Conservation (phyloP, 1,140 invertebrate genomes). For the Trichomalopsis sarcophagae region DNA sequence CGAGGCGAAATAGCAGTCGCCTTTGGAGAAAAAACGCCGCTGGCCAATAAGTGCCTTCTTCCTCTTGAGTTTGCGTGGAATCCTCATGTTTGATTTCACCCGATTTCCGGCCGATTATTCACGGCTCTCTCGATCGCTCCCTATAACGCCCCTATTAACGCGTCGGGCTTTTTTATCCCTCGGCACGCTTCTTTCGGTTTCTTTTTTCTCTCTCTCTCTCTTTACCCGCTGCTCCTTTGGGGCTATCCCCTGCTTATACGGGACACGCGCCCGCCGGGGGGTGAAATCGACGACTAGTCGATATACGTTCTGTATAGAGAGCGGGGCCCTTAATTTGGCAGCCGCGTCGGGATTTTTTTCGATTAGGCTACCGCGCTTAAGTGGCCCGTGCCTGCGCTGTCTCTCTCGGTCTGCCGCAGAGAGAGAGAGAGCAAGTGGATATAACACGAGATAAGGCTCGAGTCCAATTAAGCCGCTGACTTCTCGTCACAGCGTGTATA, state of each 20-base stretch:
- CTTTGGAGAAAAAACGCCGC: constrained; percentile 8
- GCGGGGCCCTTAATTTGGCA: constrained; percentile 21
- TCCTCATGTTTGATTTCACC: constrained; percentile 43
- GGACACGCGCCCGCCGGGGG: background rate
- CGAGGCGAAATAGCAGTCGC: background rate
- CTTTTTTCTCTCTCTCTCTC: background rate
- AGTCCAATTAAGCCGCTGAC: constrained; percentile 36
- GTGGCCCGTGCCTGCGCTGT: background rate
- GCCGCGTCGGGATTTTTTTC: constrained; percentile 39
- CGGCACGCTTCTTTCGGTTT: background rate
- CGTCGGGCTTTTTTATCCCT: constrained; percentile 24
- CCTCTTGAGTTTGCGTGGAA: background rate
- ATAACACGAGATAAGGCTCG: background rate
- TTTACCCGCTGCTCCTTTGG: background rate
- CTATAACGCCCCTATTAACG: constrained; percentile 32
- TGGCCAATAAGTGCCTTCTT: constrained; percentile 30
- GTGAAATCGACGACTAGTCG: constrained; percentile 5
- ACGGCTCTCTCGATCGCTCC: constrained; percentile 1
- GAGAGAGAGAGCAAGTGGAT: background rate
- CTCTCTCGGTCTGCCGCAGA: background rate
- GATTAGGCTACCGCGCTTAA: constrained; percentile 35
- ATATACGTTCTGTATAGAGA: background rate
- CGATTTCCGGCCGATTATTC: constrained; percentile 43
- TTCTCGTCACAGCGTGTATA: background rate
- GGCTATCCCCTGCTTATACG: background rate